These are phyloP conservation scores for Pitta sordida DNA, from an alignment of 2,113 vertebrate species.

Conservation along the genomic window DNA sequence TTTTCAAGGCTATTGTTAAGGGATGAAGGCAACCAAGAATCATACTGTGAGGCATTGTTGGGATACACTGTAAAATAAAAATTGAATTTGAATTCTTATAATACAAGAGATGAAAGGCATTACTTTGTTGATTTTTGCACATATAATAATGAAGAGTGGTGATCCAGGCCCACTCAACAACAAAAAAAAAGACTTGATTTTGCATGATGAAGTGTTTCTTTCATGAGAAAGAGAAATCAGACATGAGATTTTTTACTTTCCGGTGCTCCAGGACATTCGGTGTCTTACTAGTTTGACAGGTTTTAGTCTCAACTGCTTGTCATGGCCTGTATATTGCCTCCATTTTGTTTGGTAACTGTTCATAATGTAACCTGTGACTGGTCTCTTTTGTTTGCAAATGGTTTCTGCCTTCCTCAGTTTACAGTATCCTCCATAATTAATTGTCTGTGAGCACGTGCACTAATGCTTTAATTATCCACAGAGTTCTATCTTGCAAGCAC, in stretches of 20 bases:
- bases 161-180: not conserved
- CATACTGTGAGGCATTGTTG: slow-evolving; percentile 21
- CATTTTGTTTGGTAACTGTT: not conserved
- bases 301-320: slow-evolving; percentile 27
- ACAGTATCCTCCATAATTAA: not conserved
- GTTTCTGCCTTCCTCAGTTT: not conserved
- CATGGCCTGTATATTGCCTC: not conserved
- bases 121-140: slow-evolving; percentile 39
- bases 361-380: not conserved
- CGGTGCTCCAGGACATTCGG: not conserved
- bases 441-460: not conserved
- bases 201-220: slow-evolving; percentile 23
- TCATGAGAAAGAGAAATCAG: slow-evolving; percentile 24
- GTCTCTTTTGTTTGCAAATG: slow-evolving; percentile 20
- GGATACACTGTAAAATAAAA: slow-evolving; percentile 51
- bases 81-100: slow-evolving; percentile 53
- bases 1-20: slow-evolving; percentile 24
- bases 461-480: not conserved
- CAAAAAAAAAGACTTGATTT: slow-evolving; percentile 19
- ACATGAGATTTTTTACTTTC: slow-evolving; percentile 28
- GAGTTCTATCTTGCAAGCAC: not conserved
- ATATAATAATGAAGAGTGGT: slow-evolving; percentile 30
- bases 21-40: slow-evolving; percentile 4
- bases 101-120: slow-evolving; percentile 36
- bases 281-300: slow-evolving; percentile 30